A percentile compares a stretch with the other conserved stretches of the same genome.
phyloP scores from a whole-genome alignment of 2,888 invertebrate species.

The Spicauda simplicius region DNA sequence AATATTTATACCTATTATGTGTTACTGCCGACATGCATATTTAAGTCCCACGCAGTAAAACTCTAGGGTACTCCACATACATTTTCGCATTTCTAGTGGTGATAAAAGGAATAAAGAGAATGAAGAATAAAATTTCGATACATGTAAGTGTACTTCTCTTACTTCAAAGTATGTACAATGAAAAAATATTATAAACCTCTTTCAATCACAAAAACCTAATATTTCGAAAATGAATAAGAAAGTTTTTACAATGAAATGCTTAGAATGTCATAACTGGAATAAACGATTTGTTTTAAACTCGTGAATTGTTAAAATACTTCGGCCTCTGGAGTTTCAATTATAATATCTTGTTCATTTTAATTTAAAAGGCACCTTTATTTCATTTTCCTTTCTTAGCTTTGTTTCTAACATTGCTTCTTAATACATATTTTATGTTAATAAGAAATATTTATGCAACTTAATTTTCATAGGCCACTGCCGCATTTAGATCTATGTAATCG shows the following conservation, averaged over 20 bases:
- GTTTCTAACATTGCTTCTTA: background rate
- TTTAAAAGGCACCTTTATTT: conserved; percentile 16
- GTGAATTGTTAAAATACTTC: conserved; percentile 50
- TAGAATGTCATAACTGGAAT: conserved; percentile 51
- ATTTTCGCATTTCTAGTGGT: no score
- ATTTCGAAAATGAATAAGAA: conserved; percentile 39
- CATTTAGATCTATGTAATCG: no score
- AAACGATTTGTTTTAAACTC: conserved; percentile 60
- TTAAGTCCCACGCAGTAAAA: no score
- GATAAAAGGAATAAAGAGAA: no score
- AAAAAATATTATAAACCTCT: background rate
- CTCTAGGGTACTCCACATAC: no score
- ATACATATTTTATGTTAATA: background rate
- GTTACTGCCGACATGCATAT: no score
- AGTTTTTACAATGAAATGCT: conserved; percentile 67
- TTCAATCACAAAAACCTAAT: conserved; percentile 4
- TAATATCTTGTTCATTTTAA: conserved; percentile 36
- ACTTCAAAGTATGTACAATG: background rate
- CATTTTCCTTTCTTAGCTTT: background rate
- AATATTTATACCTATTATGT: no score
- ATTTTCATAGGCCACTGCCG: no score
- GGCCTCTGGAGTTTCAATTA: conserved; percentile 47
- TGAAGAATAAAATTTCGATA: no score
- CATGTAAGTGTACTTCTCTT: no score
- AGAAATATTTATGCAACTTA: no score